Conservation (phyloP, 2,797 vertebrate species). For the Gadopsis bispinosus region DNA sequence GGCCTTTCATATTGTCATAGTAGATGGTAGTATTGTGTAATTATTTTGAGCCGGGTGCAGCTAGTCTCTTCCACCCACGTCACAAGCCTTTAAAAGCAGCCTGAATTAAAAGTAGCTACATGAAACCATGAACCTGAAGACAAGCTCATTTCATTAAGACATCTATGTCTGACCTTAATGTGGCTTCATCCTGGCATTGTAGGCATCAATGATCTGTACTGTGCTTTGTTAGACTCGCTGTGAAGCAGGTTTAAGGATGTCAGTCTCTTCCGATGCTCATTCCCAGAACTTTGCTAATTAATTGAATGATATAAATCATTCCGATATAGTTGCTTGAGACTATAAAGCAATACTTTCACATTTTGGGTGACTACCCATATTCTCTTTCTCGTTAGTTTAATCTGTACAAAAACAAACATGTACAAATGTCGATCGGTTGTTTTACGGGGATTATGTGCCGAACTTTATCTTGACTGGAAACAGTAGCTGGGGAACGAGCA, state of each 20-base stretch:
- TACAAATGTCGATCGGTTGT: no score
- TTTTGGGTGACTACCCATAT: background rate
- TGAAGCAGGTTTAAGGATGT: background rate
- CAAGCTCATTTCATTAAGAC: background rate
- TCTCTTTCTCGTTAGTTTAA: background rate
- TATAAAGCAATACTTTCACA: background rate
- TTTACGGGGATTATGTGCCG: no score
- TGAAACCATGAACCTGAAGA: background rate
- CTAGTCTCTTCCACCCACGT: background rate
- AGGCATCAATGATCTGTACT: background rate
- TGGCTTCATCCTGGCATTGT: background rate
- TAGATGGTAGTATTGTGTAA: background rate
- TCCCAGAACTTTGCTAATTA: background rate
- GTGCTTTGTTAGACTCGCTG: background rate
- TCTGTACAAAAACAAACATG: background rate
- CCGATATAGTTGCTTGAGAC: background rate
- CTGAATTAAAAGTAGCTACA: background rate
- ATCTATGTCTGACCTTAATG: background rate
- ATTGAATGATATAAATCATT: background rate
- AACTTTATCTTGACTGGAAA: no score
- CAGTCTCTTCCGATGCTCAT: background rate
- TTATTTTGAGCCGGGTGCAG: background rate
- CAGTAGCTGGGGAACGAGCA: background rate
- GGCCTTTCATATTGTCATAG: background rate
- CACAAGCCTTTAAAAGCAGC: background rate